Percentiles rank a stretch among this genome's conserved stretches.
phyloP scores from a whole-genome alignment of 2,888 invertebrate species.

The Nebria salina region DNA sequence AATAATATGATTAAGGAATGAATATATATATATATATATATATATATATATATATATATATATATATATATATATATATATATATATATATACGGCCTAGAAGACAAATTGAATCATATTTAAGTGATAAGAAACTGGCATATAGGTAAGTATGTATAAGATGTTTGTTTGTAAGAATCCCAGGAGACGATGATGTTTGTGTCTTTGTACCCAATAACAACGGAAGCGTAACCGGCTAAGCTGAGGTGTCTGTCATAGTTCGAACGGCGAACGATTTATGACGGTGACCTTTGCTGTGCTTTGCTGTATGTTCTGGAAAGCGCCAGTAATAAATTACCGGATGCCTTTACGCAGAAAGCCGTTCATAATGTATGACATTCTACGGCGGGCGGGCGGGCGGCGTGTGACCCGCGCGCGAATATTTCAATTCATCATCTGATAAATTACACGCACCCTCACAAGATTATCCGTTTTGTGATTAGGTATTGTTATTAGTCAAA shows the following conservation, averaged over 20 bases:
- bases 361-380: slow-evolving; percentile 45
- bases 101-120: neutral
- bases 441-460: slow-evolving; percentile 4
- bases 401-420: neutral
- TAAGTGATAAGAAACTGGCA: neutral
- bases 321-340: slow-evolving; percentile 34
- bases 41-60: no score
- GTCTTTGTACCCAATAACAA: slow-evolving; percentile 30
- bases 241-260: slow-evolving; percentile 41
- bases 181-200: neutral
- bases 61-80: no score
- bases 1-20: no score
- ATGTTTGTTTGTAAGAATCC: neutral
- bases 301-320: slow-evolving; percentile 21
- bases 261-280: slow-evolving; percentile 41
- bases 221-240: slow-evolving; percentile 37
- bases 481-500: neutral
- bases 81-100: no score
- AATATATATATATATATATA: no score
- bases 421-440: slow-evolving; percentile 34
- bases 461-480: neutral
- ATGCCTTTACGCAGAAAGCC: slow-evolving; percentile 44
- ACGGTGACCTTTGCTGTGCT: slow-evolving; percentile 36
- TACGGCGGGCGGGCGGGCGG: neutral
- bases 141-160: neutral